These are phyloP conservation scores for Blastobasis adustella DNA, from an alignment of 2,888 invertebrate genomes.

Conservation along the genomic window DNA sequence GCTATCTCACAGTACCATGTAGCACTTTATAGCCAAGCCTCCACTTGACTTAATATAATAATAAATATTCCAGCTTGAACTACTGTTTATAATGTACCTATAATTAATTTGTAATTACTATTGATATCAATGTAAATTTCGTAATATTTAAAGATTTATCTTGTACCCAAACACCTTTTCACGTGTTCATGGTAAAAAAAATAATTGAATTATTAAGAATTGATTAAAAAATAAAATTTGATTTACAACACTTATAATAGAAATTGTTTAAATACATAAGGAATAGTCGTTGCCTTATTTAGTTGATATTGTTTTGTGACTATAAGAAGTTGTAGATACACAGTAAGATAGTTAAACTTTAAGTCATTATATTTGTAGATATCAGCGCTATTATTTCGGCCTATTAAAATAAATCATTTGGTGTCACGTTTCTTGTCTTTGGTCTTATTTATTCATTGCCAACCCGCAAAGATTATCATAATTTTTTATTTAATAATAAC, in stretches of 20 bases:
- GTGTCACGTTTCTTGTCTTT: slow-evolving; percentile 52
- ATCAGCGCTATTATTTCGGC: slow-evolving; percentile 71
- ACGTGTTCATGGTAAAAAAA: slow-evolving; percentile 50
- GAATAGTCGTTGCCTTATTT: slow-evolving; percentile 74
- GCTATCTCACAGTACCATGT: slow-evolving; percentile 7
- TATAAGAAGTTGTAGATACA: slow-evolving; percentile 70
- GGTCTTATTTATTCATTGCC: slow-evolving; percentile 3
- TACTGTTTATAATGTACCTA: slow-evolving; percentile 21
- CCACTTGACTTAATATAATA: slow-evolving; percentile 12
- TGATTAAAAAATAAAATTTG: slow-evolving; percentile 30
- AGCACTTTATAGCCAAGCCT: slow-evolving; percentile 5
- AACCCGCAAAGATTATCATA: not conserved
- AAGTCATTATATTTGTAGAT: slow-evolving; percentile 71
- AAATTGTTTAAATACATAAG: slow-evolving; percentile 59
- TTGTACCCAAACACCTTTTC: slow-evolving; percentile 38
- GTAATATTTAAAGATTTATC: slow-evolving; percentile 25
- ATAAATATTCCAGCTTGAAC: slow-evolving; percentile 20
- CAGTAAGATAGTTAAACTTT: slow-evolving; percentile 55
- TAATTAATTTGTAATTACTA: slow-evolving; percentile 23
- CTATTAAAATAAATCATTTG: slow-evolving; percentile 73
- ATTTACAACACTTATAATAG: slow-evolving; percentile 40
- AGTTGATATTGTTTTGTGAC: slow-evolving; percentile 72
- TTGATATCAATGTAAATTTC: slow-evolving; percentile 34
- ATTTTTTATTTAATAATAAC: not conserved
- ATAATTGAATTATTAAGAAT: slow-evolving; percentile 10